Base-by-base conservation (phyloP, 1,140 invertebrate species). In the Belonocnema kinseyi region DNA sequence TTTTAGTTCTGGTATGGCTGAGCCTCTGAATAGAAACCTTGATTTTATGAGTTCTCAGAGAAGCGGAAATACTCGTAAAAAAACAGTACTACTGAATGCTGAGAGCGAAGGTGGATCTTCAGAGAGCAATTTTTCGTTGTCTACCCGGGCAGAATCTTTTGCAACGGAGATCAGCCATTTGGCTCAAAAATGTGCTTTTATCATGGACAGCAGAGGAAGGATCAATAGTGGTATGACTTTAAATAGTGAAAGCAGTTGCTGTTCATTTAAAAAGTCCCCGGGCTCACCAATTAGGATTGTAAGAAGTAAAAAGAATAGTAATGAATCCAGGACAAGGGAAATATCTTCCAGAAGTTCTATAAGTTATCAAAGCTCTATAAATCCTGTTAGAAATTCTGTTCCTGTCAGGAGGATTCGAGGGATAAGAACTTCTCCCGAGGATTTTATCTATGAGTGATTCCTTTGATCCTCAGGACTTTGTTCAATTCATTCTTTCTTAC, bases 351-450 rank as follows among this genome's bases (percentile, higher is more conserved):
- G 33, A 40, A 77, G 13, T 66, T 33, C 26, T 46, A 16, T 40
- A 21, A 66, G 33, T 46, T 40, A 66, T 16, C 26, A 66, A 40
- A 66, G 14, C 61, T 66, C 14, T 40, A 14, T 40, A 66, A 66
- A 66, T 66, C 19, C 10, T 61, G 58, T 14, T 21, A 40, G 21
- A 16, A 61, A 61, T 61, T 61, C 14, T 4, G 16, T 6, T 5
- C 33, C 13, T 3, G 77, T 61, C 14, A 83, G 33, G 17, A 53
- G 56, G 14, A 74, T 80, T 16, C 71, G 72, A 1, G 85, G 85
- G 6, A 80, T 86, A 78, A 83, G 76, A 52, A 82, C 81, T 33
- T 82, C 81, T n/a, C 85, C 85, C 3, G 85, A 86, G 51, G 84
- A 86, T 26, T 86, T 85, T 17, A 71, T 81, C 19, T 76, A 73